Base-by-base conservation (phyloP, 2,888 invertebrate species). In the Dryomyza anilis region DNA sequence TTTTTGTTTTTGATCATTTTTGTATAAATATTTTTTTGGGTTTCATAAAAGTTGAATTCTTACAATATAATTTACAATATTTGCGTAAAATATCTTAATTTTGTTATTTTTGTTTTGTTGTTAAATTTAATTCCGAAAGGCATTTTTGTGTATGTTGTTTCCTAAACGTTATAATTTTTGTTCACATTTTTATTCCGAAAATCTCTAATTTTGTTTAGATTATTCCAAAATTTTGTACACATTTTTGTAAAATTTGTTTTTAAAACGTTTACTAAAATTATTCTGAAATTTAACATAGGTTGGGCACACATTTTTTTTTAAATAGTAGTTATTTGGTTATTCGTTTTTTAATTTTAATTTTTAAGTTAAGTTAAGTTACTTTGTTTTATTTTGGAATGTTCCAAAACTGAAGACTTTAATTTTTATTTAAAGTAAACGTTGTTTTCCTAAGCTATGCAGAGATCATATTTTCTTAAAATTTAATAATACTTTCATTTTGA, bases 91-190 rank as follows among this genome's bases (percentile, higher is more conserved):
- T 45, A 43, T 65, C 48, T 58, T 56, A 3, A 36, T 67, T 62
- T 56, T 39, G 29, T 48, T 53, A 65, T 69, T 71, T 73, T 68
- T 65, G 67, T 74, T 73, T 77, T 53, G n/a, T 19, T 39, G 43
- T 78, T 80, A 78, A 79, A 79, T 80, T 79, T 76, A 72, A 79
- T 80, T 80, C 79, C 79, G 76, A 80, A 80, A 80, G 79, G 79
- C 79, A 80, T 74, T 79, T 80, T 77, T 74, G 76, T 76, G 74
- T 75, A 71, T 70, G 55, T 65, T 66, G 29, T 61, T 69, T 71
- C 72, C 80, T 79, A 79, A 80, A 79, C 71, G 69, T 78, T 77
- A 76, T 69, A 66, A 66, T 55, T 29, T 64, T 58, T 25, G 25
- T 56, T 61, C 12, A 21, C 43, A 27, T 45, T 69, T 67, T 70